A percentile compares a stretch with the other conserved stretches of the same genome.
phyloP scores from a whole-genome alignment of 2,888 invertebrate species.

The Saturnia japonica region DNA sequence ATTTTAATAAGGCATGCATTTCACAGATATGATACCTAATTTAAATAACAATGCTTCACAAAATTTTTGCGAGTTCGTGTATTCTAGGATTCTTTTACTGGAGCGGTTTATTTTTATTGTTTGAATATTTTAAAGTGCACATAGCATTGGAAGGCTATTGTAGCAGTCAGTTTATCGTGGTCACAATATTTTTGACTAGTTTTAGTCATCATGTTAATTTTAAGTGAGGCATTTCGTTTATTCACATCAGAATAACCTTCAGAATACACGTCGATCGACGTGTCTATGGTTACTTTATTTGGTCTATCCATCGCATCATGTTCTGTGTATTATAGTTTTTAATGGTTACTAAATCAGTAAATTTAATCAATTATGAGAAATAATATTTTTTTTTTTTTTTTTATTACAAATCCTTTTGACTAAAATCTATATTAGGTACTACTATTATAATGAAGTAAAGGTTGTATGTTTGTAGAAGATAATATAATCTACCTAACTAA shows the following conservation, averaged over 20 bases:
- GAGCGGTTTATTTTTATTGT: too few species aligned
- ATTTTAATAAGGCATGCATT: neutral
- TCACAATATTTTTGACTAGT: neutral
- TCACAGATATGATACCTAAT: too few species aligned
- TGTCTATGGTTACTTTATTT: neutral
- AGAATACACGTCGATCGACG: neutral
- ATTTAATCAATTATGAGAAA: too few species aligned
- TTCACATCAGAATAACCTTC: neutral
- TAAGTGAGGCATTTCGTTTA: neutral
- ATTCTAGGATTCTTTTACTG: too few species aligned
- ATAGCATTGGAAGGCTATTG: neutral
- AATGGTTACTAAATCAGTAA: neutral
- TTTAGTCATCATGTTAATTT: neutral
- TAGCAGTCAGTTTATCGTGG: neutral
- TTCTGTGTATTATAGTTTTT: neutral
- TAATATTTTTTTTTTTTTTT: too few species aligned
- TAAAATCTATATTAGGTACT: neutral
- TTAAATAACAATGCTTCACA: too few species aligned
- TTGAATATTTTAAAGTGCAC: neutral
- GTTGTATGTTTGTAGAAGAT: too few species aligned
- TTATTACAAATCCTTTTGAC: too few species aligned
- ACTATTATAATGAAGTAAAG: too few species aligned
- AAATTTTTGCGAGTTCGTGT: too few species aligned
- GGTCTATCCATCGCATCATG: neutral
- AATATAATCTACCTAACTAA: too few species aligned